Evolutionary conservation across 2,888 invertebrate species (phyloP), one percentile per base, ranked within the genome.

Genomic region (Parochlus steinenii): DNA sequence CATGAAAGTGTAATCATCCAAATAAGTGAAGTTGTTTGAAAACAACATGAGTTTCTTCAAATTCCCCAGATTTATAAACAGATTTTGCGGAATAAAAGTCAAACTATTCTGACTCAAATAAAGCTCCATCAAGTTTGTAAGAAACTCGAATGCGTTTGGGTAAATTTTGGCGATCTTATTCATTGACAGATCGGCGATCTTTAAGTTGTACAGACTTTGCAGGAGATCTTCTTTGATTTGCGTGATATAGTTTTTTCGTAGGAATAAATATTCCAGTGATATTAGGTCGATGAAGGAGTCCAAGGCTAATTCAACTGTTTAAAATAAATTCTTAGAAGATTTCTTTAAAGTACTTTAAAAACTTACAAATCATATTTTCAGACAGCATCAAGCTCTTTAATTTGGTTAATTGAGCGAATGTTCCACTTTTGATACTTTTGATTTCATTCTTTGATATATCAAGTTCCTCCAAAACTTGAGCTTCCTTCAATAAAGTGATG

Each of bases 401-500:
- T 24, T 58, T 57, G 4, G 47, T 49, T 30, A 74, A 52, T 33
- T 66, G 59, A 5, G 49, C 47, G 42, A 74, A 64, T 19, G 65
- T 51, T 29, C 55, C 55, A n/a, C 61, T 58, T 2, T 62, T 57
- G 10, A 78, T 50, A 3, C 52, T 50, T 23, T 59, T 54, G 33
- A 79, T 53, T 39, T 59, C 55, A 52, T 79, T 79, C 6, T 65
- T 63, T 3, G 71, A 69, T 33, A 77, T 55, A 52, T 77, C 75
- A 20, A 80, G 52, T 44, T 74, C 74, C 48, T 69, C 70, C 15
- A 80, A 51, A 35, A 57, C 53, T 10, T 50, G 45, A 40, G 73
- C 61, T 25, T 64, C 63, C 2, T 54, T 50, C 37, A 76, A 62
- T 5, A 69, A 44, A 3, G 52, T 56, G 12, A 58, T 55, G 0